A percentile compares a stretch with the other conserved stretches of the same genome.
Conservation (phyloP, 2,888 invertebrate genomes). For the Zele albiditarsus region DNA sequence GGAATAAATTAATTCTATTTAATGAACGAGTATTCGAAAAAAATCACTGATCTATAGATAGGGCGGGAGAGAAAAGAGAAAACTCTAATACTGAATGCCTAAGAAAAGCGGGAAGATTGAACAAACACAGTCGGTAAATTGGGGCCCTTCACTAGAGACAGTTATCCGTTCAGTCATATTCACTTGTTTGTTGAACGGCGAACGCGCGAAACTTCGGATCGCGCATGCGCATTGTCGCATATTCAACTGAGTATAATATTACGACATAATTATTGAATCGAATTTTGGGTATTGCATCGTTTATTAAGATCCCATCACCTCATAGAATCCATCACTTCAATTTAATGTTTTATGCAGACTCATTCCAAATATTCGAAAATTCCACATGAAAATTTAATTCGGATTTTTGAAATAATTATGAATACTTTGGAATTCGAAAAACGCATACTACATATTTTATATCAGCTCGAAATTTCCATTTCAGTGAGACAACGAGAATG, state of each 20-base stretch:
- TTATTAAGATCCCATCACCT: no score
- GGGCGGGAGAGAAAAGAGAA: not conserved
- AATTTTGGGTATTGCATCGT: no score
- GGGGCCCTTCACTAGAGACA: slow-evolving; percentile 41
- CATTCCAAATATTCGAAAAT: not conserved
- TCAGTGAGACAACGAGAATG: not conserved
- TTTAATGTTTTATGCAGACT: no score
- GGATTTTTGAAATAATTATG: no score
- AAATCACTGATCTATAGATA: no score
- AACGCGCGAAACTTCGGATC: slow-evolving; percentile 41
- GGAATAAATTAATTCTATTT: not conserved
- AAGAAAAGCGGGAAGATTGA: slow-evolving; percentile 48
- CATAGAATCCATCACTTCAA: no score
- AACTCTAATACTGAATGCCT: not conserved
- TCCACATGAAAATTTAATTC: not conserved
- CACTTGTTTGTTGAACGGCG: slow-evolving; percentile 33
- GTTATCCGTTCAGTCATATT: slow-evolving; percentile 55
- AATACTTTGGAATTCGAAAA: not conserved
- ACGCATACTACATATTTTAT: not conserved
- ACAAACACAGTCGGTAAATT: slow-evolving; percentile 58
- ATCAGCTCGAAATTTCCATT: not conserved
- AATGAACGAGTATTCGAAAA: not conserved
- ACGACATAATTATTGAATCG: not conserved
- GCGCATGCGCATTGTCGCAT: slow-evolving; percentile 8
- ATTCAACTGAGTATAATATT: not conserved